Conservation (phyloP, 2,888 invertebrate species). For the Nephrotoma guestfalica region DNA sequence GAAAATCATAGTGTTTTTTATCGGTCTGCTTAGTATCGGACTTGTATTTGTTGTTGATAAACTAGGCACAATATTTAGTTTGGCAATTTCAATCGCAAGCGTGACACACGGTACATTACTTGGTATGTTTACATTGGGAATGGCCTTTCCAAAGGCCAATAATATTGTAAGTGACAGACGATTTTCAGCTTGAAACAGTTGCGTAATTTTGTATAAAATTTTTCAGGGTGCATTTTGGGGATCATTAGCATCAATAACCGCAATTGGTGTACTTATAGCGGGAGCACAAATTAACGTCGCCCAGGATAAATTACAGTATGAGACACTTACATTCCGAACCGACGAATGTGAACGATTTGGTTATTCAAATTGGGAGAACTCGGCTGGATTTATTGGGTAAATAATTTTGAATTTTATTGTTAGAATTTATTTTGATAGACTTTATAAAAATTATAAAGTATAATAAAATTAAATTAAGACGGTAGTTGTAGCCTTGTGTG, state of each 20-base stretch:
- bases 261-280: constrained; percentile 38
- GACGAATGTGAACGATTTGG: constrained; percentile 12
- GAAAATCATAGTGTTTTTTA: constrained; percentile 17
- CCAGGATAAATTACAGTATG: neutral
- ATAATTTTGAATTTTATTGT: neutral
- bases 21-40: constrained; percentile 33
- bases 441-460: too few relatives aligned
- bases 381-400: neutral
- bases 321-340: constrained; percentile 12
- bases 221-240: constrained; percentile 37
- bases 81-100: constrained; percentile 45
- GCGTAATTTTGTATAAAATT: neutral
- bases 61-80: constrained; percentile 50
- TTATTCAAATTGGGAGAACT: neutral
- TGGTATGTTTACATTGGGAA: constrained; percentile 52
- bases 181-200: neutral
- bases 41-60: constrained; percentile 44
- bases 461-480: too few relatives aligned
- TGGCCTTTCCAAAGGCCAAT: constrained; percentile 50
- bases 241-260: constrained; percentile 34
- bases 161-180: constrained; percentile 34
- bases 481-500: too few relatives aligned
- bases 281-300: constrained; percentile 37
- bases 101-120: constrained; percentile 51
- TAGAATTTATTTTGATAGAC: too few relatives aligned